A percentile compares a stretch with the other conserved stretches of the same genome.
Evolutionary conservation across 2,888 invertebrate genomes (phyloP).

Genomic region (Nymphalis urticae): DNA sequence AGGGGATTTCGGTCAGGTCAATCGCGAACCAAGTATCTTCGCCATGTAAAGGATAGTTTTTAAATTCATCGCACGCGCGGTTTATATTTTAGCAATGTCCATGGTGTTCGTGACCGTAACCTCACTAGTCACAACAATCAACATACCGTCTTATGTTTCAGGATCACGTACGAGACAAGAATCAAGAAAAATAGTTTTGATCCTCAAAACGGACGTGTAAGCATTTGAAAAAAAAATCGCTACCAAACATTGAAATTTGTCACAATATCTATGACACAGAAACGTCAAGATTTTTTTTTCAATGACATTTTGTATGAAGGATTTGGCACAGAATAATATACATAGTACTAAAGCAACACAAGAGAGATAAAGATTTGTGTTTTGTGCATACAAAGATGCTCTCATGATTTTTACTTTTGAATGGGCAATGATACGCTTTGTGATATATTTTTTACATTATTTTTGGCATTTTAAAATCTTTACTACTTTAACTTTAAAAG

Average conservation of each 20-base stretch:
- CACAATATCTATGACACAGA: constrained; percentile 64
- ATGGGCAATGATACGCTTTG: neutral
- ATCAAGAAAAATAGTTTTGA: constrained; percentile 71
- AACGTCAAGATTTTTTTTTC: constrained; percentile 46
- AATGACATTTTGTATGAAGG: constrained; percentile 5
- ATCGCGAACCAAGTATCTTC: constrained; percentile 47
- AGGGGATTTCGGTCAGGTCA: constrained; percentile 51
- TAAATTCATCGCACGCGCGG: constrained; percentile 54
- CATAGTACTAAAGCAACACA: constrained; percentile 12
- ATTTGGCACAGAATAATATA: constrained; percentile 24
- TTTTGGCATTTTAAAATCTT: neutral
- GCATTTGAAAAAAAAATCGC: constrained; percentile 58
- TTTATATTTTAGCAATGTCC: constrained; percentile 59
- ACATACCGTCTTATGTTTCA: constrained; percentile 56
- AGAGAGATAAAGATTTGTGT: constrained; percentile 24
- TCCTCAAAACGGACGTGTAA: constrained; percentile 68
- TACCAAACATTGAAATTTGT: constrained; percentile 58
- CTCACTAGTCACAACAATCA: constrained; percentile 41
- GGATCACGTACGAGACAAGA: constrained; percentile 70
- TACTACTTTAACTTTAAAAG: too few species aligned
- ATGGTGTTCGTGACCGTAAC: constrained; percentile 63
- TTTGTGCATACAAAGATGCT: constrained; percentile 11
- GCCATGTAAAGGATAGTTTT: constrained; percentile 51
- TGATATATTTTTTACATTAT: neutral
- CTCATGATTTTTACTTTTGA: neutral